phyloP scores from a whole-genome alignment of 2,797 vertebrate species.

The Muscicapa comitata region DNA sequence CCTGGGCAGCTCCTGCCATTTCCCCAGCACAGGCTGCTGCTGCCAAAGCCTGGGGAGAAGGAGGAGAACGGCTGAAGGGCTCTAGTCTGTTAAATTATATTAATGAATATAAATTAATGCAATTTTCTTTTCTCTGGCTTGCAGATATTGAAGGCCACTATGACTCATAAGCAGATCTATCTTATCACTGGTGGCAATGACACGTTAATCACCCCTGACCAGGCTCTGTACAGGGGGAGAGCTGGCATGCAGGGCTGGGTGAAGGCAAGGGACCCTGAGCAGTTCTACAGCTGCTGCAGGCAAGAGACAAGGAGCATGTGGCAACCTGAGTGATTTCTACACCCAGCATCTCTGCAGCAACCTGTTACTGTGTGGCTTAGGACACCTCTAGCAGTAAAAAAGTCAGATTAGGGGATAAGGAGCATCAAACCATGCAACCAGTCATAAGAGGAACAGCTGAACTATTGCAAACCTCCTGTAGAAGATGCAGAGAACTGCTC shows the following conservation, averaged over 20 bases:
- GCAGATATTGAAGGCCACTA: not conserved
- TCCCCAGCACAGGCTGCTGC: not conserved
- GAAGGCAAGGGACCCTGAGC: fast-evolving
- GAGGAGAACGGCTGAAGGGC: not conserved
- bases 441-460: not conserved
- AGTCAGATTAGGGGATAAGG: not conserved
- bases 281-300: not conserved
- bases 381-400: not conserved
- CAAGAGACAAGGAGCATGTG: not conserved
- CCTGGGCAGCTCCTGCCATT: not conserved
- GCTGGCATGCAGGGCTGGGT: not conserved
- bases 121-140: conserved; percentile 21
- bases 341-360: not conserved
- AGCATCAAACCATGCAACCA: not conserved
- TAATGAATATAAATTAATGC: conserved; percentile 26
- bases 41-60: not conserved
- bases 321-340: not conserved
- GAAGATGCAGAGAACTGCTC: not conserved
- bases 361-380: not conserved
- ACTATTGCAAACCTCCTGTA: not conserved
- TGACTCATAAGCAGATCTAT: not conserved
- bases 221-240: not conserved
- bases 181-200: not conserved
- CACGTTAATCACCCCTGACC: not conserved
- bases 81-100: conserved; percentile 1